Base-by-base conservation (phyloP, 2,797 vertebrate genomes). In the Hybognathus amarus region DNA sequence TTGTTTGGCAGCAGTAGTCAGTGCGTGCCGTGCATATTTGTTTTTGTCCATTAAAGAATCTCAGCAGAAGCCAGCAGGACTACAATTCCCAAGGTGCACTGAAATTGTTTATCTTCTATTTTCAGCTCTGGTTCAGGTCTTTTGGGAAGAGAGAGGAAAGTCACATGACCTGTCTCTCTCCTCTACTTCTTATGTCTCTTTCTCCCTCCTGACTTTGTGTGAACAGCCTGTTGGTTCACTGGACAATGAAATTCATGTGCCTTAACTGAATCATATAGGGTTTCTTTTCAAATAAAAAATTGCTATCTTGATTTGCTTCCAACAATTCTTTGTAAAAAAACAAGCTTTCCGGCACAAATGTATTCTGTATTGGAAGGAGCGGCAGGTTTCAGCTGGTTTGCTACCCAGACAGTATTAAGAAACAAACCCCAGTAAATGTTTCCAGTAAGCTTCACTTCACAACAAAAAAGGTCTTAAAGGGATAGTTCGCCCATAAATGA, bases 61-160 rank as follows among this genome's bases (percentile, higher is more conserved):
- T 38, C 59, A 42, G 7, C 69, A 63, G 38, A 70, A 63, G 54
- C n/a, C 22, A 77, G 59, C 66, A 69, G 45, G 69, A 86, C 79
- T 75, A 24, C 22, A 79, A 84, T 82, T 76, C 76, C 85, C 87
- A 77, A 42, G 71, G 76, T 73, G 77, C 69, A 75, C n/a, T 59
- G 67, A 61, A 47, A 40, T 45, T 81, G 81, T 86, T 79, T 80
- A 85, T 71, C 67, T 27, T 47, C 68, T 86, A 79, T 80, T 75
- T 83, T 50, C 52, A 69, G 70, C 47, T 47, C 50, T 42, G 17
- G 38, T 24, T 83, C 69, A 75, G 6, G 40, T 69, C 70, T 40
- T 59, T 38, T 33, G 68, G 80, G 75, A 76, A 7, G 75, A n/a
- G 70, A 63, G 52, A n/a, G 45, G 38, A 61, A 70, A 78, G 36